Base-by-base conservation (phyloP, 2,797 vertebrate genomes). In the Enteromius mattozi region DNA sequence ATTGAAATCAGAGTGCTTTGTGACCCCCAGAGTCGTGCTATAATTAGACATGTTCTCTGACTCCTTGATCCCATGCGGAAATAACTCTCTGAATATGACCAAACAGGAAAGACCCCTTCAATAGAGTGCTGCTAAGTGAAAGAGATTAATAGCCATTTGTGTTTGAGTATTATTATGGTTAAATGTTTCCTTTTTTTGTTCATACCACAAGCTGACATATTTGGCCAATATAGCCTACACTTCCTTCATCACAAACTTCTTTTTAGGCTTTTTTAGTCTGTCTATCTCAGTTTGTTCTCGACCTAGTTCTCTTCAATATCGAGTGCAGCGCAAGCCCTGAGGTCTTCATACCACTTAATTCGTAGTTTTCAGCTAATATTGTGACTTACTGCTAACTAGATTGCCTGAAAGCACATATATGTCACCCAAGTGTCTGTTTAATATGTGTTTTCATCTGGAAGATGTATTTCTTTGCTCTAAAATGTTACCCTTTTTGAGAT, bases 1-100 rank as follows among this genome's bases (percentile, higher is more conserved):
- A 91, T 89, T 91, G 87, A 79, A 87, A 86, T 75, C 49, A 30
- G 70, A 84, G 51, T 45, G 74, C 79, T 87, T 76, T 81, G 63
- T 83, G 82, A 86, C 86, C 83, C 69, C 85, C 84, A 79, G 63
- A 87, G 86, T 83, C 37, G 8, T 37, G 80, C 84, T 89, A 88
- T 86, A 88, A 83, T 90, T 89, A 88, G 86, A 74, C 24, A 21
- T 80, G 51, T 78, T 89, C 76, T 59, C 30, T 80, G 66, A 72
- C 82, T 79, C 49, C 35, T 81, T 86, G 86, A 78, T 86, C 84
- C n/a, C 1, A 3, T 63, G 78, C 68, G 47, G 47, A 89, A 89
- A 90, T 86, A 88, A 78, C 63, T 83, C 47, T 16, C 63, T 27
- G n/a, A 79, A 65, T 84, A 19, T 71, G 66, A 47, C 19, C 37